These are phyloP conservation scores for Microcebus lehilahytsara DNA, from an alignment of 2,113 vertebrate genomes.

Conservation along the genomic window DNA sequence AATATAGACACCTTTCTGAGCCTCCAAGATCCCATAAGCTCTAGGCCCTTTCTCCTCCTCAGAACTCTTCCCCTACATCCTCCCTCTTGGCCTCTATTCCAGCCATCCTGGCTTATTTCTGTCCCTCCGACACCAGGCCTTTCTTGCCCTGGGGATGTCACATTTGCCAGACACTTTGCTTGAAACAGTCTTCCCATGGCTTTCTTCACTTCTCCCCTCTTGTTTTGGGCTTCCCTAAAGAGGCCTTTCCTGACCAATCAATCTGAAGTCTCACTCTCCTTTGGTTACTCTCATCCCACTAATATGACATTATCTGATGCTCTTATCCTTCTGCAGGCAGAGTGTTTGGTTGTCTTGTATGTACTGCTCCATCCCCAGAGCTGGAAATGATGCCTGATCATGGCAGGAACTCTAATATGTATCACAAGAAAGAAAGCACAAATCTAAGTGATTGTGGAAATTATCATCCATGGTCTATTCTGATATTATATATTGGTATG, in stretches of 20 bases:
- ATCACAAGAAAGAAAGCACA: background rate
- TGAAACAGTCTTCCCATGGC: background rate
- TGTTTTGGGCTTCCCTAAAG: background rate
- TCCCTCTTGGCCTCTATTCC: background rate
- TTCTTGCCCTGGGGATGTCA: background rate
- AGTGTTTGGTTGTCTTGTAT: background rate
- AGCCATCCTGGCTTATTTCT: background rate
- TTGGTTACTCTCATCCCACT: background rate
- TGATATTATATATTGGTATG: background rate
- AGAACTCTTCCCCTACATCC: accelerated
- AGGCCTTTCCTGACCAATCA: background rate
- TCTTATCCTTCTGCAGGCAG: background rate
- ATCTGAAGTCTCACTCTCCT: background rate
- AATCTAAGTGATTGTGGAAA: background rate
- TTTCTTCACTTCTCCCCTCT: background rate
- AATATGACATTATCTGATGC: too few species aligned
- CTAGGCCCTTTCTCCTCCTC: background rate
- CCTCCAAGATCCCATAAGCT: background rate
- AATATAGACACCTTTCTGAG: background rate
- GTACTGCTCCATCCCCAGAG: background rate
- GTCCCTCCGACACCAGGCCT: background rate
- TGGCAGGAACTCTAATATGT: background rate
- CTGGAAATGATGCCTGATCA: too few species aligned
- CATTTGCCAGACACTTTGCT: background rate
- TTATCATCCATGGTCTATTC: background rate